Conservation (phyloP, 2,888 invertebrate species). For the Eupithecia centaureata region DNA sequence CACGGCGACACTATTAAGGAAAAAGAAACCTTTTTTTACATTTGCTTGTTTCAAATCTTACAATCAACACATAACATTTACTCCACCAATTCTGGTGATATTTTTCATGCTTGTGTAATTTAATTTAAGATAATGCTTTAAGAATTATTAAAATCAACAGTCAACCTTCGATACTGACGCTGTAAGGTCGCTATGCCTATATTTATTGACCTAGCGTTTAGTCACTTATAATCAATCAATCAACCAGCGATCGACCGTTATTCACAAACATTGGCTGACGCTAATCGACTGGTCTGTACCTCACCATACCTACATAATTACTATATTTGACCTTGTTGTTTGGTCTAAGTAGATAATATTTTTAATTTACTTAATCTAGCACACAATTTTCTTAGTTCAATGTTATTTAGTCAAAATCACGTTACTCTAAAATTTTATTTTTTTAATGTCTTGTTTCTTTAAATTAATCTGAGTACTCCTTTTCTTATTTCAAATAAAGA, state of each 20-base stretch:
- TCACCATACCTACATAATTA: neutral
- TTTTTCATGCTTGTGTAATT: neutral
- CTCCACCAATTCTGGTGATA: neutral
- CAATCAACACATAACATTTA: neutral
- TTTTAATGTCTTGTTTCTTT: too few relatives aligned
- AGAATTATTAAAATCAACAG: too few relatives aligned
- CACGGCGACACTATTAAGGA: neutral
- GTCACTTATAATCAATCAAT: neutral
- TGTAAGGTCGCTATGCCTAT: neutral
- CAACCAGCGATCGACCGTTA: neutral
- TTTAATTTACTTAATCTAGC: neutral
- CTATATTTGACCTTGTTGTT: neutral
- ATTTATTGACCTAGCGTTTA: neutral
- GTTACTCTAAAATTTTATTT: too few relatives aligned
- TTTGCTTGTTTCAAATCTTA: neutral
- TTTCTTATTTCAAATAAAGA: too few relatives aligned
- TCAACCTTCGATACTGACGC: neutral
- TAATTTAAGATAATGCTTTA: neutral
- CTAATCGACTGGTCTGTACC: neutral
- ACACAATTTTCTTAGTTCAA: neutral
- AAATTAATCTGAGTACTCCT: too few relatives aligned
- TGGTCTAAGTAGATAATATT: neutral
- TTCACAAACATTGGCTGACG: neutral
- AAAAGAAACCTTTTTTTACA: neutral
- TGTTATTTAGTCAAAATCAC: too few relatives aligned